Conservation (phyloP, 2,797 vertebrate genomes). For the Molothrus aeneus region DNA sequence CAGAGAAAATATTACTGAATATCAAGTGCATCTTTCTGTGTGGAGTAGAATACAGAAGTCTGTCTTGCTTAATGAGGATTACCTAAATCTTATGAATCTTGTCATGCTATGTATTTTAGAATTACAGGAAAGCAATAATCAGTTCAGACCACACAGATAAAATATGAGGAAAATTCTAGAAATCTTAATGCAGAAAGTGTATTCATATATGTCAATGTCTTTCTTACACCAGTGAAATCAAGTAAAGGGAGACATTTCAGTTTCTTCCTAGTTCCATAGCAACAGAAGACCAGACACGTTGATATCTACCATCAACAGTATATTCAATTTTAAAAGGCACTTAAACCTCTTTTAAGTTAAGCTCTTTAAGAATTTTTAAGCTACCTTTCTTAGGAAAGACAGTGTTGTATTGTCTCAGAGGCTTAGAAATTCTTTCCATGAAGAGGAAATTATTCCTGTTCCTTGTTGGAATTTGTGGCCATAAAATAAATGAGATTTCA, state of each 20-base stretch:
- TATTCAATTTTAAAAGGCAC: background rate
- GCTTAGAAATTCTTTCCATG: background rate
- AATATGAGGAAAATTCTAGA: background rate
- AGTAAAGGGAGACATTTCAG: background rate
- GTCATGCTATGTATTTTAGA: background rate
- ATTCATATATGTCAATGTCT: background rate
- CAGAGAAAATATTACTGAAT: background rate
- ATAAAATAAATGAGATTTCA: constrained; percentile 32
- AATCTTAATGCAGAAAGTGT: background rate
- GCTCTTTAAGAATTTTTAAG: background rate
- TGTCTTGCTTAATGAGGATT: background rate
- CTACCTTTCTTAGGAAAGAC: background rate
- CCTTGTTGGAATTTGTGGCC: background rate
- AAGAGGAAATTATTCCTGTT: background rate
- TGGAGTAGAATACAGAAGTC: background rate
- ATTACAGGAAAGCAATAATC: background rate
- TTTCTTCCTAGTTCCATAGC: background rate
- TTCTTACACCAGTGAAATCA: background rate
- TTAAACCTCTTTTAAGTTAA: background rate
- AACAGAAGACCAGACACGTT: background rate
- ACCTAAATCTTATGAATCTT: background rate
- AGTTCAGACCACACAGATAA: background rate
- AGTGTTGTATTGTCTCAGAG: background rate
- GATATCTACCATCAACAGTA: background rate
- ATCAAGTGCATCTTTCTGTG: background rate